Percentiles rank a stretch among this genome's conserved stretches.
Conservation (phyloP, 1,140 invertebrate species). For the Diabrotica virgifera region DNA sequence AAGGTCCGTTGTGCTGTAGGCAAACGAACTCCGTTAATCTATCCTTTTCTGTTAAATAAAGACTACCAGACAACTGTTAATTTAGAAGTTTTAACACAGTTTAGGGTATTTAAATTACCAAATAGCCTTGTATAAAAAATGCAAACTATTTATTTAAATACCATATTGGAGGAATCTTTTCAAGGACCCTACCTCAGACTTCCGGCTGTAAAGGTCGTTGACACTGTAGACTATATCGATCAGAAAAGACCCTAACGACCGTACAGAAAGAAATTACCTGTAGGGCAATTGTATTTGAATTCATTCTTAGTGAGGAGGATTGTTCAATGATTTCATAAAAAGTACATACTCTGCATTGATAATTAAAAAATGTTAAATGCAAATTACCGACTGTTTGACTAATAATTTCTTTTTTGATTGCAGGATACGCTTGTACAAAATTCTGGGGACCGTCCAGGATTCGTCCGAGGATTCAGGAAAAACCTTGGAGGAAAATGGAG, state of each 20-base stretch:
- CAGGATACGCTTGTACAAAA: slow-evolving; percentile 75
- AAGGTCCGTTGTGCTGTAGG: neutral
- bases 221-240: slow-evolving; percentile 21
- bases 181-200: slow-evolving; percentile 4
- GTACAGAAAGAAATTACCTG: slow-evolving; percentile 25
- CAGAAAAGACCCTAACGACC: slow-evolving; percentile 14
- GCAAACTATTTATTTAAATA: neutral
- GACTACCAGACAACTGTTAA: neutral
- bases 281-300: neutral
- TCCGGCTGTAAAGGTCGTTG: slow-evolving; percentile 21
- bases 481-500: slow-evolving; percentile 79
- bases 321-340: too few relatives aligned
- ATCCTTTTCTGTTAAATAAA: slow-evolving; percentile 6
- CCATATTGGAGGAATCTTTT: neutral
- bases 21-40: slow-evolving; percentile 10
- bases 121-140: neutral
- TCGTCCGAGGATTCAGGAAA: slow-evolving; percentile 73
- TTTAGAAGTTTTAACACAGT: neutral
- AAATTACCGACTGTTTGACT: neutral
- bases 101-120: neutral
- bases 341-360: too few relatives aligned
- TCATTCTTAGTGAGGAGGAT: too few relatives aligned
- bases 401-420: slow-evolving; percentile 45
- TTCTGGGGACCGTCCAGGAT: slow-evolving; percentile 68
- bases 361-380: too few relatives aligned